These are phyloP conservation scores for Ochropleura leucogaster DNA, from an alignment of 2,888 invertebrate species.

Conservation along the genomic window DNA sequence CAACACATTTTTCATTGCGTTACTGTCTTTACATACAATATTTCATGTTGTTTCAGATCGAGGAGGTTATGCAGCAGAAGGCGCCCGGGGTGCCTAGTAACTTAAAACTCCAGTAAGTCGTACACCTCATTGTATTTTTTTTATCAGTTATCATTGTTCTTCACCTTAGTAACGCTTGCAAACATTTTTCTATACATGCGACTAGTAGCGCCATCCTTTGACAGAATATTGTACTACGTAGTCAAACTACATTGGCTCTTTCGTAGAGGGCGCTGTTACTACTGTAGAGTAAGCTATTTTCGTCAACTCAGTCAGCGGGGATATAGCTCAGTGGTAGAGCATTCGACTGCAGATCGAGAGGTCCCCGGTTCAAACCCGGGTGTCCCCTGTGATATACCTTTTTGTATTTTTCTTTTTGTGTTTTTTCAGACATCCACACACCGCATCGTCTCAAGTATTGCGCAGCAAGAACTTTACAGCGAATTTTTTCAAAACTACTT, in stretches of 20 bases:
- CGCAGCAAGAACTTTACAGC: slow-evolving; percentile 80
- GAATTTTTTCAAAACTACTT: slow-evolving; percentile 87
- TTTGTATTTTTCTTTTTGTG: slow-evolving; percentile 48
- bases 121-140: not conserved
- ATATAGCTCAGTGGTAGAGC: slow-evolving; percentile 91
- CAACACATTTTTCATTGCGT: not conserved
- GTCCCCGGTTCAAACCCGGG: slow-evolving; percentile 91
- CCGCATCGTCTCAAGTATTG: slow-evolving; percentile 61
- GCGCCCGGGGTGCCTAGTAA: slow-evolving; percentile 87
- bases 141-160: slow-evolving; percentile 5
- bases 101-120: slow-evolving; percentile 82
- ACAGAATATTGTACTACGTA: slow-evolving; percentile 32
- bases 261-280: slow-evolving; percentile 68
- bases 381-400: slow-evolving; percentile 79
- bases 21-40: not conserved
- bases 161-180: slow-evolving; percentile 23
- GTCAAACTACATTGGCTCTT: not conserved
- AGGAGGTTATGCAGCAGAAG: slow-evolving; percentile 90
- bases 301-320: slow-evolving; percentile 65
- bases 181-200: not conserved
- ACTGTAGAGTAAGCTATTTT: slow-evolving; percentile 70
- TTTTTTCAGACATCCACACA: slow-evolving; percentile 74
- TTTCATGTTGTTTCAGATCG: slow-evolving; percentile 80
- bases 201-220: slow-evolving; percentile 78
- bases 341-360: slow-evolving; percentile 90